A percentile compares a stretch with the other conserved stretches of the same genome.
Evolutionary conservation across 2,888 invertebrate species (phyloP).

Genomic region (Priocnemis perturbator): DNA sequence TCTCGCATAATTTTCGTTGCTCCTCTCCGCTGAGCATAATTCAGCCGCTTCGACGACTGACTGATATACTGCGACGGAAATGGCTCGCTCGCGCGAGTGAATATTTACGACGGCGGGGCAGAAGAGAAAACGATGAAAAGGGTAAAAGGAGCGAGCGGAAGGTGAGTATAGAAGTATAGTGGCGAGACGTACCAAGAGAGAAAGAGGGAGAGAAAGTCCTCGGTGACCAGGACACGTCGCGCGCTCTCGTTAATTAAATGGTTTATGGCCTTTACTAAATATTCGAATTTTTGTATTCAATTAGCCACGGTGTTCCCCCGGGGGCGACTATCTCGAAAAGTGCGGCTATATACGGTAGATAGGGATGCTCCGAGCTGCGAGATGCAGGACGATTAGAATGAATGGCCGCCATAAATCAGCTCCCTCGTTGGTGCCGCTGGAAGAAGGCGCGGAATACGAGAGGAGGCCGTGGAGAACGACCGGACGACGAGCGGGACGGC

Average conservation of each 20-base stretch:
- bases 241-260: conserved; percentile 67
- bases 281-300: conserved; percentile 71
- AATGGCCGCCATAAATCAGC: conserved; percentile 71
- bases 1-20: too few relatives aligned
- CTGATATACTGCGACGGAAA: conserved; percentile 14
- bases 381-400: conserved; percentile 72
- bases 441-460: conserved; percentile 42
- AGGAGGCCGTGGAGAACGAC: conserved; percentile 20
- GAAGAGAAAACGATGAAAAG: neutral
- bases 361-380: conserved; percentile 48
- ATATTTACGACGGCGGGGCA: conserved; percentile 35
- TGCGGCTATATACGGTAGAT: conserved; percentile 58
- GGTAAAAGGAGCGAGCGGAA: neutral
- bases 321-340: conserved; percentile 61
- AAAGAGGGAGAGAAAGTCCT: neutral
- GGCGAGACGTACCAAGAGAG: neutral
- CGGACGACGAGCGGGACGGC: conserved; percentile 14
- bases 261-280: conserved; percentile 67
- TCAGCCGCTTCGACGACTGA: too few relatives aligned
- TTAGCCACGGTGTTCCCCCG: conserved; percentile 59
- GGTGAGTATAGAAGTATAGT: neutral
- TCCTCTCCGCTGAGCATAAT: too few relatives aligned
- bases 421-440: conserved; percentile 61
- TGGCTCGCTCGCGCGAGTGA: neutral
- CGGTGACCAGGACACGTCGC: neutral